phyloP scores from a whole-genome alignment of 2,888 invertebrate species.

The Tanypteryx hageni region DNA sequence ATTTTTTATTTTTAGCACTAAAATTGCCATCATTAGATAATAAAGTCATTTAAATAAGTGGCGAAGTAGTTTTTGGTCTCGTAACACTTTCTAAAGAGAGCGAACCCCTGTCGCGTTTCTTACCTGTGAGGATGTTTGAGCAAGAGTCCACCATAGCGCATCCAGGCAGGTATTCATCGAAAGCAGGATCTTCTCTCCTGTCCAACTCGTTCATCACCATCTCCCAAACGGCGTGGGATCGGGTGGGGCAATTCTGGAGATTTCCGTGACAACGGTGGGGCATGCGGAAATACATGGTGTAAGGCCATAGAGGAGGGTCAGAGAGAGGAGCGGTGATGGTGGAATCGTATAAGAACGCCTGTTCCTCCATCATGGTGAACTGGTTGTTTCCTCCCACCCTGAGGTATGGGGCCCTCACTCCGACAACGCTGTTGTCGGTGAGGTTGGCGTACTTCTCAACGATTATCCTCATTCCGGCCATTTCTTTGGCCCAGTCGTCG shows the following conservation, averaged over 20 bases:
- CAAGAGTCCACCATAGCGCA: constrained; percentile 97
- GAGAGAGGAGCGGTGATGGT: constrained; percentile 94
- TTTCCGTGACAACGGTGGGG: constrained; percentile 96
- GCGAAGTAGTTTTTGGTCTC: background rate
- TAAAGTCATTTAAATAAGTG: no score
- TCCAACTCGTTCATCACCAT: constrained; percentile 97
- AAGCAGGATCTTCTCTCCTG: constrained; percentile 92
- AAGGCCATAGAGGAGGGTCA: constrained; percentile 97
- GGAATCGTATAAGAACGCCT: constrained; percentile 96
- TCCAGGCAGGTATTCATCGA: constrained; percentile 92
- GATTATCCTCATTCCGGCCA: constrained; percentile 95
- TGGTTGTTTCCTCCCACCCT: constrained; percentile 96
- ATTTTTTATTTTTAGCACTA: no score
- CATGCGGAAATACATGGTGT: constrained; percentile 98
- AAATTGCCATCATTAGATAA: background rate
- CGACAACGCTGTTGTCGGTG: constrained; percentile 93
- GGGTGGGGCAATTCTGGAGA: constrained; percentile 92
- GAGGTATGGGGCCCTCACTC: constrained; percentile 92
- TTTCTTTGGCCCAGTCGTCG: constrained; percentile 95
- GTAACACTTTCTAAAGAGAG: no score
- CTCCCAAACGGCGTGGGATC: constrained; percentile 96
- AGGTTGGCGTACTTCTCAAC: constrained; percentile 93
- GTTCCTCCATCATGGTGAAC: constrained; percentile 98
- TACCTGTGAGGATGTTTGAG: constrained; percentile 88
- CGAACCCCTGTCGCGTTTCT: no score